Base-by-base conservation (phyloP, 2,888 invertebrate genomes). In the Leucophora obtusa region DNA sequence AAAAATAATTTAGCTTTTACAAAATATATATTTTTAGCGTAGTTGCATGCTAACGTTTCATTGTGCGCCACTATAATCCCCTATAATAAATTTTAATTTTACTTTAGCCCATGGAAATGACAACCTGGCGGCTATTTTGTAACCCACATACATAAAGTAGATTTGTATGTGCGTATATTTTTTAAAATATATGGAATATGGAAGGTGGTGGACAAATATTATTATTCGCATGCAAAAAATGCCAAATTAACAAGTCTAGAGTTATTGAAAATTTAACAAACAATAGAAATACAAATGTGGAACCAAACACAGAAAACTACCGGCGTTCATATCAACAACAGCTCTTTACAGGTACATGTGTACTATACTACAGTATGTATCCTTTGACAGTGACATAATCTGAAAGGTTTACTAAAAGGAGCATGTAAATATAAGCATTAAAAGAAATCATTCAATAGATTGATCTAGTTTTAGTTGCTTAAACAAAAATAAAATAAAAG, bases 61-160 rank as follows among this genome's bases (percentile, higher is more conserved):
- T n/a, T n/a, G n/a, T n/a, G n/a, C n/a, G n/a, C n/a, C n/a, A n/a
- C n/a, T n/a, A n/a, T n/a, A n/a, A n/a, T n/a, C n/a, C 51, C 66
- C 53, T 38, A 18, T 53, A 66, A 74, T 51, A 66, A 51, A 66
- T 59, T 66, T 66, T 38, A 24, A 60, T 53, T 73, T 59, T 53
- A 47, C 14, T 47, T n/a, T 47, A 47, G 43, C 43, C 43, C 5
- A n/a, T 47, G n/a, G 43, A 47, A 47, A 47, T 47, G 43, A 47
- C 43, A 47, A 47, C 6, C 43, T n/a, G 2, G 43, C 43, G 0
- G 43, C n/a, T n/a, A n/a, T 14, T 1, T n/a, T 14, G 15, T 47
- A 14, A 14, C 43, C 1, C 14, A 35, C 35, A 35, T 35, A 35
- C 38, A 38, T 38, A 38, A 2, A 38, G 38, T 6, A n/a, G n/a